Conservation (phyloP, 2,113 vertebrate genomes). For the Trematocara unimaculatum region DNA sequence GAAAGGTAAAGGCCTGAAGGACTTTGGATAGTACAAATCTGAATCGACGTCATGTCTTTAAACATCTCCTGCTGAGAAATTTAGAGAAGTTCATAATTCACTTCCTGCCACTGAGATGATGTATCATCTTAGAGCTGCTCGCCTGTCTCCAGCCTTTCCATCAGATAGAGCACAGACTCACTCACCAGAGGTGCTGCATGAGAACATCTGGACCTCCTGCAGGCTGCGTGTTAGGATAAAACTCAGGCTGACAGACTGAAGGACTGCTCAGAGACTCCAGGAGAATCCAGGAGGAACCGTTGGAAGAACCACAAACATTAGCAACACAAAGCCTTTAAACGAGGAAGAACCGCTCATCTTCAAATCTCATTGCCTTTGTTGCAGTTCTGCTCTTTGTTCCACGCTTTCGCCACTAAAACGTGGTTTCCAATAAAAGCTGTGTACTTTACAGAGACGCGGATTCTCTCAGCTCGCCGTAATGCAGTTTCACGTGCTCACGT, state of each 20-base stretch:
- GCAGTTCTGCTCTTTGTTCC: neutral
- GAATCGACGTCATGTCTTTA: neutral
- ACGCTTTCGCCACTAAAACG: neutral
- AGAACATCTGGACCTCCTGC: neutral
- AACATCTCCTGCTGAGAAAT: neutral
- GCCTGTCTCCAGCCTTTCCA: neutral
- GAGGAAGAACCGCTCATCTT: neutral
- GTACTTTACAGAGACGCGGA: neutral
- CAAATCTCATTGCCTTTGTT: neutral
- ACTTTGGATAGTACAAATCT: neutral
- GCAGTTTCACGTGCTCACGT: constrained; percentile 45
- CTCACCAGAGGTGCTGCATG: neutral
- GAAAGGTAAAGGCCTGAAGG: neutral
- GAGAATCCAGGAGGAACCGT: neutral
- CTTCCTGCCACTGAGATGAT: neutral
- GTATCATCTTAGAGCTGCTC: neutral
- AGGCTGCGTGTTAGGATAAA: neutral
- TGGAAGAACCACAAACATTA: neutral
- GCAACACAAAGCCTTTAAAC: neutral
- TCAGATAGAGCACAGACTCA: neutral
- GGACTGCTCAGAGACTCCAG: neutral
- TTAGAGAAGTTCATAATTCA: neutral
- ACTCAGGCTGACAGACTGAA: neutral
- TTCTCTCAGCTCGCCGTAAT: constrained; percentile 42
- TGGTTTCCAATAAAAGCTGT: neutral